These are phyloP conservation scores for Crotalus adamanteus DNA, from an alignment of 2,797 vertebrate genomes.

Conservation along the genomic window DNA sequence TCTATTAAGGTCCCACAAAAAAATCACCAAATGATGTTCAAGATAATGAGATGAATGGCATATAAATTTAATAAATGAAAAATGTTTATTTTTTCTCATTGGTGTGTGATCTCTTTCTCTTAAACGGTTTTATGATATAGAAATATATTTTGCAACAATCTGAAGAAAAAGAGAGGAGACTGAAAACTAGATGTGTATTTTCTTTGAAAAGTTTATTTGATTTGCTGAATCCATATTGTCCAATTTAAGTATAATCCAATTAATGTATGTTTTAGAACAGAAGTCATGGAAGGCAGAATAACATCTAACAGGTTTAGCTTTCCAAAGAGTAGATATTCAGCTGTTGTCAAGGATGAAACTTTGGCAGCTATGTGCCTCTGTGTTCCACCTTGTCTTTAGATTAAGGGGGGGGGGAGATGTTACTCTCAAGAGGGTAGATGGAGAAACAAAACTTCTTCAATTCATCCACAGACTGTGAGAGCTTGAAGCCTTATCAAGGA, in stretches of 20 bases:
- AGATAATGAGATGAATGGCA: background rate
- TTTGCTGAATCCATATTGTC: background rate
- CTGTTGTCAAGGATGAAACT: no score
- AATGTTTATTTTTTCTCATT: background rate
- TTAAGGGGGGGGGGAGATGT: no score
- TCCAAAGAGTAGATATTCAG: background rate
- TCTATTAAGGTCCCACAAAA: background rate
- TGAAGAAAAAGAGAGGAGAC: background rate
- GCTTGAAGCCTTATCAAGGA: no score
- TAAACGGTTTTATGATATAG: background rate
- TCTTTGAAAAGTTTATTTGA: background rate
- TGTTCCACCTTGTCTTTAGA: no score
- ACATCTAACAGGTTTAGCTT: background rate
- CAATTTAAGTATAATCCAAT: background rate
- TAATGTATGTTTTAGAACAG: background rate
- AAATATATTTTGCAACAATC: background rate
- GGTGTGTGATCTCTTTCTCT: constrained; percentile 3
- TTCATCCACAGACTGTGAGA: no score
- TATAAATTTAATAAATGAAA: background rate
- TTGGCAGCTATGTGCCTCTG: no score
- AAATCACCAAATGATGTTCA: background rate
- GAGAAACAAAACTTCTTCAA: no score
- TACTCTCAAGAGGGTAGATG: no score
- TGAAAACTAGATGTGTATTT: background rate
- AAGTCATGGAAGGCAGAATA: background rate